A percentile compares a stretch with the other conserved stretches of the same genome.
Conservation (phyloP, 1,140 invertebrate genomes). For the Drosophila ironensis region DNA sequence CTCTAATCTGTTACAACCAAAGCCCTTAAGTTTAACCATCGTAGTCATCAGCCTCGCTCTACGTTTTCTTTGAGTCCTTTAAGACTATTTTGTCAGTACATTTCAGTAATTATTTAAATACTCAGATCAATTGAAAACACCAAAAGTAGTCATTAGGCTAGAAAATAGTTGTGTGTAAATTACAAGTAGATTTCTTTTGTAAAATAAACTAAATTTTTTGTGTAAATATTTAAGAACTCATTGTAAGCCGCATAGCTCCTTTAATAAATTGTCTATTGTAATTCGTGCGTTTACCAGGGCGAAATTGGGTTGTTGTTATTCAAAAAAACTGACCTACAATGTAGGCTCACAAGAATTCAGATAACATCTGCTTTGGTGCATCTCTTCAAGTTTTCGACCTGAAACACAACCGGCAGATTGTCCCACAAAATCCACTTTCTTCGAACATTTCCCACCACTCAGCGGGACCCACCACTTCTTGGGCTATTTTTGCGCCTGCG, state of each 20-base stretch:
- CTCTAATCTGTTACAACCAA: slow-evolving; percentile 49
- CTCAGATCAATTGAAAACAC: background rate
- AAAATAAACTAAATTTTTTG: background rate
- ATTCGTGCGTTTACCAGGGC: background rate
- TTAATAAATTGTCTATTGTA: background rate
- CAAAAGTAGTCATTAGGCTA: slow-evolving; percentile 22
- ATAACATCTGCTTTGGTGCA: background rate
- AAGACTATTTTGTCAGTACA: background rate
- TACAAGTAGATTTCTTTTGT: no score
- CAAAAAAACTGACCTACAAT: slow-evolving; percentile 11
- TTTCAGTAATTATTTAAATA: background rate
- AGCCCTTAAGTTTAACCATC: slow-evolving; percentile 42
- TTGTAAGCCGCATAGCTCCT: no score
- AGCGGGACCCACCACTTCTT: slow-evolving; percentile 5
- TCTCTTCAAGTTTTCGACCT: background rate
- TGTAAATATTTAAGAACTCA: background rate
- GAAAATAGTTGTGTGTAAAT: slow-evolving; percentile 8
- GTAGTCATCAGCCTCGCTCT: slow-evolving; percentile 50
- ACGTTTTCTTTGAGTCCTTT: slow-evolving; percentile 23
- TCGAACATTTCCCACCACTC: slow-evolving; percentile 5
- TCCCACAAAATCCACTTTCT: background rate
- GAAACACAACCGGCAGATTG: background rate
- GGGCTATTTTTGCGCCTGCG: slow-evolving; percentile 32
- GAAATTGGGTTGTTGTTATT: background rate
- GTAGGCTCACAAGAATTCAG: background rate